phyloP scores from a whole-genome alignment of 2,797 vertebrate genomes.

The Parauchenoglanis punctatus region DNA sequence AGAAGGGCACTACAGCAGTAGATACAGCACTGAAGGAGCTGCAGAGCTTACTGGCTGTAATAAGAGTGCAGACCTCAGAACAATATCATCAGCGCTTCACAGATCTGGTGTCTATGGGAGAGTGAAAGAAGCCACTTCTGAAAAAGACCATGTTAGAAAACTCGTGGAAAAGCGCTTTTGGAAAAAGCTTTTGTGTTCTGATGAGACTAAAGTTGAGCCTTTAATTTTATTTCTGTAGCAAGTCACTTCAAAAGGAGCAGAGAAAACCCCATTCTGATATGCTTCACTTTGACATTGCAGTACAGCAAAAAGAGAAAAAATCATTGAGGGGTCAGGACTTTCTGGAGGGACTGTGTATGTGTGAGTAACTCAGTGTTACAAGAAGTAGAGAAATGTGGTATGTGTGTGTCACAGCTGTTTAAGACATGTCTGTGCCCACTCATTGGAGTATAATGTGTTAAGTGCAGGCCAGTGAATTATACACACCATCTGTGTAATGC shows the following conservation, averaged over 20 bases:
- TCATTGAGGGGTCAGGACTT: not conserved
- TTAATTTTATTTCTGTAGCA: not conserved
- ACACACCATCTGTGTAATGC: not conserved
- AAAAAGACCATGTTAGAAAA: not conserved
- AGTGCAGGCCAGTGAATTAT: constrained; percentile 18
- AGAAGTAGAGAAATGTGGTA: not conserved
- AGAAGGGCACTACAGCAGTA: not conserved
- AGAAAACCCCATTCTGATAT: not conserved
- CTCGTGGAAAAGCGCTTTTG: no score
- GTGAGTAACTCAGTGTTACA: not conserved
- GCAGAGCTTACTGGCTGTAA: not conserved
- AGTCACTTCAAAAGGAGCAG: not conserved
- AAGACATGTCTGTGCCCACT: constrained; percentile 7
- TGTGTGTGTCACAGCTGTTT: not conserved
- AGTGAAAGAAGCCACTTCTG: not conserved
- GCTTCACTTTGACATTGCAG: not conserved
- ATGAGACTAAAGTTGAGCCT: not conserved
- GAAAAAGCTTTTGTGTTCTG: not conserved
- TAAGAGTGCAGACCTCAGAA: not conserved
- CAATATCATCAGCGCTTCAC: not conserved
- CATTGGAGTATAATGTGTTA: constrained; percentile 27
- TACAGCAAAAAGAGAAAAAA: not conserved
- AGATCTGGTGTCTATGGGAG: not conserved
- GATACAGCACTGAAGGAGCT: not conserved
- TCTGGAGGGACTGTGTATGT: not conserved